Evolutionary conservation across 2,797 vertebrate species (phyloP), one percentile per base, ranked within the genome.

Genomic region (Enteromius afrohamiltoni): DNA sequence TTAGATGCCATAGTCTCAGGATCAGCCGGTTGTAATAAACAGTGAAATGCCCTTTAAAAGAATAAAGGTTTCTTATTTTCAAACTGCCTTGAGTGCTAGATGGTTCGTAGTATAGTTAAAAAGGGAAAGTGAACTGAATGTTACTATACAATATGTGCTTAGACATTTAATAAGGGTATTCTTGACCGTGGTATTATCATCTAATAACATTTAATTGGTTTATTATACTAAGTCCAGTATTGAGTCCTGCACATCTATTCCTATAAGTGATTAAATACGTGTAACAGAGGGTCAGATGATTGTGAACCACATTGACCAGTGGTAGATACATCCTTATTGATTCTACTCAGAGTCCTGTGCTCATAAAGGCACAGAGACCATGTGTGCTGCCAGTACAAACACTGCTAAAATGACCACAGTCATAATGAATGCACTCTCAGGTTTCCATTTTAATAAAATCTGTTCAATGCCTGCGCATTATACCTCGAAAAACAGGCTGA

Each of bases 11-110:
- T 84, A 86, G 86, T 87, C 88, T 88, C 87, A 90, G 84, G 89
- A 91, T 86, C 51, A 79, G 84, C 82, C 82, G 84, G 64, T 88
- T 90, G 87, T 90, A 82, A 86, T 88, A 89, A 89, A 90, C 87
- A 89, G 87, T 89, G 82, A 90, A 90, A 87, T 47, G 34, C 73
- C 55, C 79, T 77, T 69, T 80, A 77, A 70, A 51, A 47, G 1
- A 70, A 82, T 77, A 81, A 77, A 74, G 42, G 71, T 71, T 77
- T 77, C 73, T 77, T 83, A 68, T 83, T 77, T 83, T 83, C 29
- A 23, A 68, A 75, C 29, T 7, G n/a, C 40, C 23, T 68, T 53
- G 31, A 67, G 45, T 76, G 23, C 42, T 75, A 73, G 26, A 55
- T 73, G n/a, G 26, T 31, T 45, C n/a, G 17, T 71, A 58, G 16